Conservation (phyloP, 2,113 vertebrate genomes). For the Bos indicus region DNA sequence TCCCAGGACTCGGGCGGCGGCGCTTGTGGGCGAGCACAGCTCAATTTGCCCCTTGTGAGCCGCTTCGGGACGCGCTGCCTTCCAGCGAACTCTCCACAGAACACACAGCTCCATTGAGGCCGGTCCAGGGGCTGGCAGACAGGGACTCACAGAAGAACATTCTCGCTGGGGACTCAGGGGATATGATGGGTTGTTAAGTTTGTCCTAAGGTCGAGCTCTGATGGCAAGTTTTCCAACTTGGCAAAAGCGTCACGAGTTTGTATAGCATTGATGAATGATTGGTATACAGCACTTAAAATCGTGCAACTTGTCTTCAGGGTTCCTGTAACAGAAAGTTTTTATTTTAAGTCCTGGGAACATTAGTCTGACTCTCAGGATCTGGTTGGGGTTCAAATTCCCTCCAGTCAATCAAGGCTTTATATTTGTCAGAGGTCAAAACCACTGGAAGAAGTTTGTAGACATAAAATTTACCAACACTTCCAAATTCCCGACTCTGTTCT, state of each 20-base stretch:
- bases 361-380: not conserved
- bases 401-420: not conserved
- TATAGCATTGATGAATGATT: not conserved
- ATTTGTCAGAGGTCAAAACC: not conserved
- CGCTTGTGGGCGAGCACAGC: not conserved
- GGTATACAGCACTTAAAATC: not conserved
- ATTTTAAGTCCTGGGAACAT: not conserved
- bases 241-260: not conserved
- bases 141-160: not conserved
- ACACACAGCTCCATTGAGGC: not conserved
- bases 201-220: not conserved
- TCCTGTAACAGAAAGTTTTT: not conserved
- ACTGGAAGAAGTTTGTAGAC: not conserved
- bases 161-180: not conserved
- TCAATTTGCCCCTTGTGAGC: rapidly evolving
- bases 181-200: not conserved
- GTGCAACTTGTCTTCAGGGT: not conserved
- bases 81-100: not conserved
- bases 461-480: not conserved
- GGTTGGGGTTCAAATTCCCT: not conserved
- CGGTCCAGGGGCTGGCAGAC: not conserved
- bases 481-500: not conserved
- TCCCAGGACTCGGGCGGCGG: not conserved
- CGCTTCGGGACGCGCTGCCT: not conserved
- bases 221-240: not conserved